A percentile compares a stretch with the other conserved stretches of the same genome.
These are phyloP conservation scores for Sarcophaga peregrina DNA, from an alignment of 1,140 invertebrate genomes.

Conservation along the genomic window DNA sequence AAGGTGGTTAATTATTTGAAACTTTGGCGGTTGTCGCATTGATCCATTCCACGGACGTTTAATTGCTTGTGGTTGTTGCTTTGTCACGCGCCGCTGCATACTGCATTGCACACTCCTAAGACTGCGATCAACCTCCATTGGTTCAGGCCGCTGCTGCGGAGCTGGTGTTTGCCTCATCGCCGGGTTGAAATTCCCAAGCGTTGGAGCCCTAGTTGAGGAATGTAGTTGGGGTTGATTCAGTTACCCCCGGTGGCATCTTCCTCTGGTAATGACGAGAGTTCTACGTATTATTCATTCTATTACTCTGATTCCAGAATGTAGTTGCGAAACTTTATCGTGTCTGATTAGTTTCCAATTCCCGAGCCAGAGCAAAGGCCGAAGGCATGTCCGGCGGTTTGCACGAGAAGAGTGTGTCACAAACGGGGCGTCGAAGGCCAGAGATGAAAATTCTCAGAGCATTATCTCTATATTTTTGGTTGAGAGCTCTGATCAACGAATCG, in stretches of 20 bases:
- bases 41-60: not conserved
- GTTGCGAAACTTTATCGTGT: constrained; percentile 37
- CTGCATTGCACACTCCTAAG: not conserved
- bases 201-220: not conserved
- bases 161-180: not conserved
- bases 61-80: not conserved
- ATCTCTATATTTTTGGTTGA: constrained; percentile 47
- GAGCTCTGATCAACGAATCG: constrained; percentile 6
- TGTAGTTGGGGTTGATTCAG: too few species aligned
- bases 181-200: not conserved
- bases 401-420: constrained; percentile 45
- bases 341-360: constrained; percentile 45
- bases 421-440: constrained; percentile 36
- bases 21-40: not conserved
- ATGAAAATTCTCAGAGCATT: constrained; percentile 46
- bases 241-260: too few species aligned
- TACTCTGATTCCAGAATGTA: not conserved
- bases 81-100: not conserved
- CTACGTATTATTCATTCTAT: not conserved
- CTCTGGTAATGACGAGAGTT: not conserved
- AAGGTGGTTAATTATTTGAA: not conserved
- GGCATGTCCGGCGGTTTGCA: constrained; percentile 41
- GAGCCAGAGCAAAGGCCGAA: constrained; percentile 37
- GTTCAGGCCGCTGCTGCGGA: not conserved
- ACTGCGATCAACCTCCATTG: not conserved